Evolutionary conservation across 2,888 invertebrate genomes (phyloP), one percentile per base, ranked within the genome.

Genomic region (Pachliopta kotzebuea): DNA sequence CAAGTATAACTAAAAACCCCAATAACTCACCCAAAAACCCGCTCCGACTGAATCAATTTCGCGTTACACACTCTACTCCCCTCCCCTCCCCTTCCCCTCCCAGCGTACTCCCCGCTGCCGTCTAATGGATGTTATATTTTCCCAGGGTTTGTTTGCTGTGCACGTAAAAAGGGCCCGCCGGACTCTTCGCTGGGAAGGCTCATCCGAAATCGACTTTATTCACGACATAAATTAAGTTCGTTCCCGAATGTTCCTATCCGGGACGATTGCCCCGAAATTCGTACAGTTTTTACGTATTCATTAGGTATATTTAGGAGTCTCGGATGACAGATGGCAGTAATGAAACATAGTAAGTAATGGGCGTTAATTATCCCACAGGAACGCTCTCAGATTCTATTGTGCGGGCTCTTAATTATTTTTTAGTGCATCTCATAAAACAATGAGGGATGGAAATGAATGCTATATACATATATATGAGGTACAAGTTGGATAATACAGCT

Each of bases 41-140:
- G 63, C 42, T 50, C 66, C 62, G 56, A 67, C 70, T 70, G 71
- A 76, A 76, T 76, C 75, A 75, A 77, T 75, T 73, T 70, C 72
- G 66, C 73, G 75, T 76, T 73, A 75, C 71, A 67, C 65, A 67
- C 72, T n/a, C n/a, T n/a, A n/a, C n/a, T n/a, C n/a, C n/a, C n/a
- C n/a, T n/a, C n/a, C n/a, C n/a, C n/a, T n/a, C n/a, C n/a, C n/a
- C n/a, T n/a, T n/a, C n/a, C n/a, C n/a, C n/a, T n/a, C n/a, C n/a
- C n/a, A n/a, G n/a, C n/a, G n/a, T n/a, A n/a, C n/a, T 72, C 73
- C 68, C 74, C 74, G 72, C 74, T 74, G 72, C 68, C 65, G 58
- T 72, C 73, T 74, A 76, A 77, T 74, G 74, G 74, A 69, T 71
- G 71, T 74, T 72, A 74, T 74, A 75, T 74, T 73, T 72, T 72